Base-by-base conservation (phyloP, 2,797 vertebrate species). In the Tinamus major region DNA sequence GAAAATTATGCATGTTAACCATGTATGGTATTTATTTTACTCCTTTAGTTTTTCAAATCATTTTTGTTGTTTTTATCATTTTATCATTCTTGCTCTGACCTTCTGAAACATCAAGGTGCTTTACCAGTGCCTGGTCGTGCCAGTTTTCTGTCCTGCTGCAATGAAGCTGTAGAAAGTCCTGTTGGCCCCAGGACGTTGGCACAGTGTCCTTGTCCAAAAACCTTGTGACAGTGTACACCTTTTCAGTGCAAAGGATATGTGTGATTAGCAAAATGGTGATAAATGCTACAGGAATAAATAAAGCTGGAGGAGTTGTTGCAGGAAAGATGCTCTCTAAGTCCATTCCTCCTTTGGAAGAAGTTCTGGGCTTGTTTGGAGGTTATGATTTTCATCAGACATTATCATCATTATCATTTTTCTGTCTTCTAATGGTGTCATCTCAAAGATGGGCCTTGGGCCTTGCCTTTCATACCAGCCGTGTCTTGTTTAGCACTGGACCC, bases 401-500 rank as follows among this genome's bases (percentile, higher is more conserved):
- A 77, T 87, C 87, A 75, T 94, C 46, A 2, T 85, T 86, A 77
- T 87, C 87, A 75, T 94, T 93, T 87, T 89, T 85, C 75, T 63
- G 9, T 74, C 79, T 95, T 82, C 79, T 83, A 74, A 72, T 94
- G 74, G 20, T 89, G 64, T 64, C 82, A 59, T 94, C 72, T 93
- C 55, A 92, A 92, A 95, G 91, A 77, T 65, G 75, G 75, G 78
- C 92, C 94, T 93, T 91, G 77, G 85, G 96, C 95, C 72, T 83
- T 94, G 76, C 77, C 82, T 94, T 85, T 87, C 74, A 13, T 33
- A 48, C 46, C 31, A 6, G 64, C 87, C 87, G 83, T 77, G 70
- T 81, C 85, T 80, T 93, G 62, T 86, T 89, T 64, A 37, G 88
- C 19, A 80, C 88, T 90, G 96, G 83, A 92, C 85, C 95, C 65